Evolutionary conservation across 2,113 vertebrate species (phyloP).

Genomic region (Engraulis encrasicolus): DNA sequence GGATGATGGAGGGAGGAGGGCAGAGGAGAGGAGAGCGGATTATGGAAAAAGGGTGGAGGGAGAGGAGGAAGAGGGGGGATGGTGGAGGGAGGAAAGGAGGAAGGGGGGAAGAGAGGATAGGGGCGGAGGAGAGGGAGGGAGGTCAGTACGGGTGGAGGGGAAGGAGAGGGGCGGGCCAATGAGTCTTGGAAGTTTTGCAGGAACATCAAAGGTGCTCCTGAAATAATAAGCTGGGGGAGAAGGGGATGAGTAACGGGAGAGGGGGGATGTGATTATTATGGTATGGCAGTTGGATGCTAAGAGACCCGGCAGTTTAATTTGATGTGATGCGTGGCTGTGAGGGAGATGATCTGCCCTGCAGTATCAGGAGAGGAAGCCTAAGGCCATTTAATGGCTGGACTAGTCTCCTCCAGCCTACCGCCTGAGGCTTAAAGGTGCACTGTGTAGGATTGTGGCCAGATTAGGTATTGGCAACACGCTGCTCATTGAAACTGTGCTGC

Average conservation of each 20-base stretch:
- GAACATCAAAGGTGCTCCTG: not conserved
- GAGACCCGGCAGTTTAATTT: not conserved
- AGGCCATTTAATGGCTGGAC: not conserved
- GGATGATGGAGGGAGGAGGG: not conserved
- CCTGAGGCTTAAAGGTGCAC: not conserved
- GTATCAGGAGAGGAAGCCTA: not conserved
- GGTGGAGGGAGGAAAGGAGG: slow-evolving; percentile 9
- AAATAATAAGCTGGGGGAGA: not conserved
- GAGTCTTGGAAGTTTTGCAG: not conserved
- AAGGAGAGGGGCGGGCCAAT: too few relatives aligned
- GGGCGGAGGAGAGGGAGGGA: too few relatives aligned
- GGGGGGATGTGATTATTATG: not conserved
- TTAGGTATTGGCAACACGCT: too few relatives aligned
- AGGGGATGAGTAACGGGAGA: not conserved
- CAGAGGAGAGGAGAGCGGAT: too few relatives aligned
- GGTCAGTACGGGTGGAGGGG: too few relatives aligned
- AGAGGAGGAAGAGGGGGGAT: not conserved
- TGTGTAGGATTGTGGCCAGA: too few relatives aligned
- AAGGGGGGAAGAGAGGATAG: not conserved
- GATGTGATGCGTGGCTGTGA: not conserved
- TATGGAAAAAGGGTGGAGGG: too few relatives aligned
- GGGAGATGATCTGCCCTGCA: not conserved
- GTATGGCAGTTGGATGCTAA: not conserved
- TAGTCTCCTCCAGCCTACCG: not conserved
- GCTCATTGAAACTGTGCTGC: too few relatives aligned